These are phyloP conservation scores for Diplolepis rosae DNA, from an alignment of 2,888 invertebrate genomes.

Conservation along the genomic window DNA sequence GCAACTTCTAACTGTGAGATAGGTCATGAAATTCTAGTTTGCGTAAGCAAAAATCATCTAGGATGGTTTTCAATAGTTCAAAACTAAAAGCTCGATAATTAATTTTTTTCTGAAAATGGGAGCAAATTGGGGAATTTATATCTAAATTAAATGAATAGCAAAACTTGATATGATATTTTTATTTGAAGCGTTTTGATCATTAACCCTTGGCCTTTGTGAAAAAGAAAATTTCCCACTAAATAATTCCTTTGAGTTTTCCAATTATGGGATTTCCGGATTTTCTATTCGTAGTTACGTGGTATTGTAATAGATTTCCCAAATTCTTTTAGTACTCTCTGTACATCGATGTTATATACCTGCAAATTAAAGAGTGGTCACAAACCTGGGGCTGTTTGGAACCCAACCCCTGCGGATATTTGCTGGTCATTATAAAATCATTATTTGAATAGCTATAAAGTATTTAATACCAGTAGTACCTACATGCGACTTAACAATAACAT, in stretches of 20 bases:
- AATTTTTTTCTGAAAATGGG: background rate
- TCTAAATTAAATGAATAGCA: background rate
- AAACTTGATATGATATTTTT: background rate
- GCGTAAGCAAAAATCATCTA: background rate
- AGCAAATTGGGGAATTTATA: background rate
- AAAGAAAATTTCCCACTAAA: background rate
- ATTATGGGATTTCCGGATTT: background rate
- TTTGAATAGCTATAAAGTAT: background rate
- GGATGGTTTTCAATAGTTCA: background rate
- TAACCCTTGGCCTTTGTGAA: background rate
- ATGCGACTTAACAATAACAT: slow-evolving; percentile 4
- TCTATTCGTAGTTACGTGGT: too few species aligned
- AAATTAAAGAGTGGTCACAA: background rate
- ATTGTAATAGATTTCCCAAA: background rate
- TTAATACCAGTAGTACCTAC: slow-evolving; percentile 12
- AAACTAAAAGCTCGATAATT: background rate
- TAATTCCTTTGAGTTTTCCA: background rate
- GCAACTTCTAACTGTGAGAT: background rate
- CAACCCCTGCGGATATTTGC: background rate
- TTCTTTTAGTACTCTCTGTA: background rate
- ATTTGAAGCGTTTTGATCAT: background rate
- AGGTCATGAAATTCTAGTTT: background rate
- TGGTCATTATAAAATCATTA: slow-evolving; percentile 8
- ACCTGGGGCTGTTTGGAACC: background rate
- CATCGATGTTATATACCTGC: background rate